phyloP scores from a whole-genome alignment of 2,888 invertebrate species.

The Ophion ellenae region DNA sequence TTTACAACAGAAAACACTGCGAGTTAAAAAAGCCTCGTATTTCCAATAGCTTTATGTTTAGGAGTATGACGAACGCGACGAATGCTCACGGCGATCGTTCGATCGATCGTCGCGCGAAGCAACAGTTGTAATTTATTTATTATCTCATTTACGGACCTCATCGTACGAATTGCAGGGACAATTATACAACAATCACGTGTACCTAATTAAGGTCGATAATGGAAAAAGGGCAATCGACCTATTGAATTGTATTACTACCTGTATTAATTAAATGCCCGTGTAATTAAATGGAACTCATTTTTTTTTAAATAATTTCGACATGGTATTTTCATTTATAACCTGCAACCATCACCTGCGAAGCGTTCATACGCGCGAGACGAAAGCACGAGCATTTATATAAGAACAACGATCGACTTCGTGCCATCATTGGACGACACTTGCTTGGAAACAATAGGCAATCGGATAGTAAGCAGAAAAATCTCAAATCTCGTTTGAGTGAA shows the following conservation, averaged over 20 bases:
- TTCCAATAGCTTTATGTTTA: slow-evolving; percentile 58
- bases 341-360: not conserved
- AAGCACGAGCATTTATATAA: not conserved
- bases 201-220: not conserved
- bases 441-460: no score
- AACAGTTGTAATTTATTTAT: slow-evolving; percentile 19
- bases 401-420: not conserved
- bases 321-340: not conserved
- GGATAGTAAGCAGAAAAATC: no score
- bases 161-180: not conserved
- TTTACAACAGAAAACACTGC: slow-evolving; percentile 35
- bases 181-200: slow-evolving; percentile 12
- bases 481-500: no score
- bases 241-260: slow-evolving; percentile 3
- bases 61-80: slow-evolving; percentile 17
- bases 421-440: not conserved
- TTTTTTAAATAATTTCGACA: not conserved
- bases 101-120: slow-evolving; percentile 10
- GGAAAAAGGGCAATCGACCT: not conserved
- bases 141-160: slow-evolving; percentile 3
- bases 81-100: slow-evolving; percentile 1
- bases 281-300: slow-evolving; percentile 18
- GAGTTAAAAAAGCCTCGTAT: slow-evolving; percentile 49
- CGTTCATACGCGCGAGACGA: not conserved
- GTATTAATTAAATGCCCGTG: not conserved